Conservation (phyloP, 2,113 vertebrate genomes). For the Vulpes vulpes region DNA sequence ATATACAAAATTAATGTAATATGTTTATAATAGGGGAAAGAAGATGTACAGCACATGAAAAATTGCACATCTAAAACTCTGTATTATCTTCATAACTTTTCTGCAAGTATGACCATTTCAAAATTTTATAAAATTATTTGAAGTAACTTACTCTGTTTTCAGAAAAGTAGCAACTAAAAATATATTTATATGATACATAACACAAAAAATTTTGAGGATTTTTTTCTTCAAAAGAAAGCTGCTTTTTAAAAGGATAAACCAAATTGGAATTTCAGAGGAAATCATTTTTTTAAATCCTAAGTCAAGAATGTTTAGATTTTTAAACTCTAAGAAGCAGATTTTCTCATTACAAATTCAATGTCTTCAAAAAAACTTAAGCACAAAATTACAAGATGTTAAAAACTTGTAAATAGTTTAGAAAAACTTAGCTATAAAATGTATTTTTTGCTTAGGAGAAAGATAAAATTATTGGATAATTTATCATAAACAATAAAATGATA, state of each 20-base stretch:
- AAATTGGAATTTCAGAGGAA: neutral
- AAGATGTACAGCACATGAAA: neutral
- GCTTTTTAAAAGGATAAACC: neutral
- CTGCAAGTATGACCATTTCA: neutral
- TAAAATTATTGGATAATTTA: neutral
- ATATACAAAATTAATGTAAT: neutral
- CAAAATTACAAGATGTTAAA: neutral
- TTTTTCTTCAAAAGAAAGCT: neutral
- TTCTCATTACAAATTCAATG: neutral
- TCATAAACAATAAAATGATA: neutral
- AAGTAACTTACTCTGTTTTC: neutral
- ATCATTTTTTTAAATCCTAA: neutral
- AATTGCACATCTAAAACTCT: neutral
- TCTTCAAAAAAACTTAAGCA: neutral
- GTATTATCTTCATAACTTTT: neutral
- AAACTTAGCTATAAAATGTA: neutral
- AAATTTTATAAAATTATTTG: neutral
- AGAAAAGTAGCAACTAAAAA: neutral
- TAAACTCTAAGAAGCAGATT: neutral
- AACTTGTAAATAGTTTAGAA: constrained; percentile 18
- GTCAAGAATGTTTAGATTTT: neutral
- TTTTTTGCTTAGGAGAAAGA: neutral
- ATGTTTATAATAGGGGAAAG: neutral
- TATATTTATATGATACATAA: neutral
- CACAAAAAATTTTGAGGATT: neutral